Percentiles rank a stretch among this genome's conserved stretches.
These are phyloP conservation scores for Pyralis farinalis DNA, from an alignment of 2,888 invertebrate genomes.

Conservation along the genomic window DNA sequence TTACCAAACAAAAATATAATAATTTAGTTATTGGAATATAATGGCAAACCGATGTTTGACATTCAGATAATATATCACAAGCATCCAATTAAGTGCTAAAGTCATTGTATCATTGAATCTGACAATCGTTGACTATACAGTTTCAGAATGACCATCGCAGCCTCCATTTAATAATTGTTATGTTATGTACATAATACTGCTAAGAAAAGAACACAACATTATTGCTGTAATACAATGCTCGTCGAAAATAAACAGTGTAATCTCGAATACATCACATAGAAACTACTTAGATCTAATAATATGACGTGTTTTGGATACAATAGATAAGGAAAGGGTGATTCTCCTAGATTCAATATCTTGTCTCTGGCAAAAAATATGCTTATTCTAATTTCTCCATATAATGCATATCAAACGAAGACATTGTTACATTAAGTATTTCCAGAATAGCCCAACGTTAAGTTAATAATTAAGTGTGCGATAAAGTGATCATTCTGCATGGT, in stretches of 20 bases:
- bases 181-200: conserved; percentile 39
- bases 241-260: conserved; percentile 51
- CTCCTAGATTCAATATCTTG: too few relatives aligned
- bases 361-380: too few relatives aligned
- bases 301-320: conserved; percentile 34
- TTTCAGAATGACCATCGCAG: conserved; percentile 26
- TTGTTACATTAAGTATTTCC: too few relatives aligned
- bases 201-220: conserved; percentile 42
- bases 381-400: too few relatives aligned
- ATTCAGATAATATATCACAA: conserved; percentile 26
- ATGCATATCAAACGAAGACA: too few relatives aligned
- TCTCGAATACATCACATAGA: conserved; percentile 59
- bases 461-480: too few relatives aligned
- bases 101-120: conserved; percentile 10
- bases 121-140: conserved; percentile 13
- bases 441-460: too few relatives aligned
- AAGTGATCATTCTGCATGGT: too few relatives aligned
- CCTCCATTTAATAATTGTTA: conserved; percentile 22
- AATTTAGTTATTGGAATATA: conserved; percentile 49
- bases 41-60: conserved; percentile 20
- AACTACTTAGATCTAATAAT: conserved; percentile 53
- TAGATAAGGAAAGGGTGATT: too few relatives aligned
- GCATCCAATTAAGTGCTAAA: conserved; percentile 15
- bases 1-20: conserved; percentile 27
- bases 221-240: conserved; percentile 59